phyloP scores from a whole-genome alignment of 1,140 invertebrate species.

The Philopotamus ludificatus region DNA sequence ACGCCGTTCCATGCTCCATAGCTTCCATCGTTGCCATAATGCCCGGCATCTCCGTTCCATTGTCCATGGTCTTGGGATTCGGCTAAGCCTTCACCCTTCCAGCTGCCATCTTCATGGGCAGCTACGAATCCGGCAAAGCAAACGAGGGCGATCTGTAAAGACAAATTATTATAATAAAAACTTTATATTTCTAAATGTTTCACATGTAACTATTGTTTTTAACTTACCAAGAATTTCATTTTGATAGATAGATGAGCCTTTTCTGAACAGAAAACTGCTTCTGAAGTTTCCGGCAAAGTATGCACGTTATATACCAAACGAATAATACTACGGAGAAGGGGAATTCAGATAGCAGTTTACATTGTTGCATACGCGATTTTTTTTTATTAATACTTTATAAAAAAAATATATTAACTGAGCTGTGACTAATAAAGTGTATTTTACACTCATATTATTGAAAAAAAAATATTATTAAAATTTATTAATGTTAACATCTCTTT shows the following conservation, averaged over 20 bases:
- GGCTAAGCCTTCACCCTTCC: slow-evolving; percentile 17
- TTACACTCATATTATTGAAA: no score
- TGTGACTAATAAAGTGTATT: no score
- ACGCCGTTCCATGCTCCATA: no score
- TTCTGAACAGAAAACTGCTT: slow-evolving; percentile 27
- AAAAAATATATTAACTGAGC: no score
- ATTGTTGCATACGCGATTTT: no score
- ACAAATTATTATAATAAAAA: neutral
- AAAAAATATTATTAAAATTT: no score
- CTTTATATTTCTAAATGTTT: neutral
- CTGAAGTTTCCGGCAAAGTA: slow-evolving; percentile 11
- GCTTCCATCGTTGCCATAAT: no score
- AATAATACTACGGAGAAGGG: no score
- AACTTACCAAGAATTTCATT: slow-evolving; percentile 25
- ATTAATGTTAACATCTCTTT: no score
- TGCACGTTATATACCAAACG: slow-evolving; percentile 6
- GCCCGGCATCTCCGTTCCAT: slow-evolving; percentile 2
- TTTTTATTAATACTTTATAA: no score
- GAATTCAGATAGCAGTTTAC: no score
- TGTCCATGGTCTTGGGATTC: slow-evolving; percentile 14
- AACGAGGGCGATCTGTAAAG: slow-evolving; percentile 16
- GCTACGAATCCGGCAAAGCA: slow-evolving; percentile 8
- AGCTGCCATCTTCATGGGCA: slow-evolving; percentile 12
- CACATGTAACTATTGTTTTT: neutral
- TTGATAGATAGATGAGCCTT: slow-evolving; percentile 9